Evolutionary conservation across 2,113 vertebrate genomes (phyloP), one percentile per base, ranked within the genome.

Genomic region (Tautogolabrus adspersus): DNA sequence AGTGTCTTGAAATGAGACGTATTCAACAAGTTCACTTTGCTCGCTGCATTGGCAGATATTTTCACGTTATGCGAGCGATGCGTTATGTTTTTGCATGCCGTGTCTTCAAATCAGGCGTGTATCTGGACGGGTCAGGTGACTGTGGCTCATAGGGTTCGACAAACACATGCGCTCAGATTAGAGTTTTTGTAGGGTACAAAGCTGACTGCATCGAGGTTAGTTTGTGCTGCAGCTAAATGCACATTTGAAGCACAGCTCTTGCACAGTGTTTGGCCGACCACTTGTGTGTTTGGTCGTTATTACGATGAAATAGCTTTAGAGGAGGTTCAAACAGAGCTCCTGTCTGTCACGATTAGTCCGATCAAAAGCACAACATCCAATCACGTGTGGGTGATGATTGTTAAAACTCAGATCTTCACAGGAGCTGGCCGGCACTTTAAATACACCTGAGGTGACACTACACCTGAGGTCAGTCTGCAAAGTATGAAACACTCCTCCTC

Each of bases 221-320:
- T 70, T 77, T 67, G 70, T 75, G 68, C 79, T 65, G 82, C 55
- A 79, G 78, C 72, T 86, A 84, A 79, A 88, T 88, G 88, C 83
- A 92, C 84, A 91, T 84, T 83, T 86, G 75, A 83, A 91, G 86
- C 89, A 92, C 82, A 84, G 79, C 68, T 91, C 83, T 91, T 90
- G 87, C 89, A 92, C 91, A 93, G 75, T 89, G 72, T 87, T 88
- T 86, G 72, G 66, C 58, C 58, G n/a, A 87, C 90, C 88, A 90
- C 88, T 91, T 85, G 61, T 90, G 61, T 89, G 87, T 87, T 85
- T 67, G 66, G 69, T 83, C 79, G 68, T 74, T 68, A 64, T 82
- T 82, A 82, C 70, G 18, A 19, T 71, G 60, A 75, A 52, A 81
- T 60, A 44, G 64, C 71, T 91, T 77, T 68, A 52, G n/a, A 66